A percentile compares a stretch with the other conserved stretches of the same genome.
Conservation (phyloP, 2,888 invertebrate species). For the Xiphydria camelus region DNA sequence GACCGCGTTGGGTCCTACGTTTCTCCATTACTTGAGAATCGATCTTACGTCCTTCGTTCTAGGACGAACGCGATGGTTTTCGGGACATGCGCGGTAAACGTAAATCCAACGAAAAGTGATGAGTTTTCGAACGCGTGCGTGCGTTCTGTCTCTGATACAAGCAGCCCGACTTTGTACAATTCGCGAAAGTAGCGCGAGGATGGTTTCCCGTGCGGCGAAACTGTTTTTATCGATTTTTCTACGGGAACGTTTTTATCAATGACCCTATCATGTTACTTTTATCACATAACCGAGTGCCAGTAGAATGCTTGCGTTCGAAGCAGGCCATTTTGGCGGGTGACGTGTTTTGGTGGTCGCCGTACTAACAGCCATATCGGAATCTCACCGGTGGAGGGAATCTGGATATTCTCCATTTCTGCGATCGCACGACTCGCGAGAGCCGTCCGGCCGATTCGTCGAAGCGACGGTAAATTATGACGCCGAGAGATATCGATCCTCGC, state of each 20-base stretch:
- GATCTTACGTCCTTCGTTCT: too few species aligned
- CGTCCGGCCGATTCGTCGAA: slow-evolving; percentile 1
- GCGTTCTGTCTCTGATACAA: too few species aligned
- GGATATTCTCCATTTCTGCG: neutral
- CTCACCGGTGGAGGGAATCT: neutral
- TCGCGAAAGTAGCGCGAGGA: too few species aligned
- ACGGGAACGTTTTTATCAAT: neutral
- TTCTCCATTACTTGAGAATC: too few species aligned
- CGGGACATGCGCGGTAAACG: too few species aligned
- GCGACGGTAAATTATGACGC: slow-evolving; percentile 7
- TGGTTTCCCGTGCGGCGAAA: too few species aligned
- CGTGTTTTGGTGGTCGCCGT: slow-evolving; percentile 31
- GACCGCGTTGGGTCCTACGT: too few species aligned
- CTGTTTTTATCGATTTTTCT: too few species aligned
- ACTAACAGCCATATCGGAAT: slow-evolving; percentile 30
- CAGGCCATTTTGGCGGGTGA: slow-evolving; percentile 45
- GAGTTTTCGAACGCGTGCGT: too few species aligned
- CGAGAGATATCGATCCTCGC: slow-evolving; percentile 14
- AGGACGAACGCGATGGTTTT: too few species aligned
- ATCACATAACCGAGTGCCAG: slow-evolving; percentile 3
- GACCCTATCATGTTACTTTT: slow-evolving; percentile 8
- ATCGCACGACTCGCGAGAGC: slow-evolving; percentile 1
- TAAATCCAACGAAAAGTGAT: too few species aligned
- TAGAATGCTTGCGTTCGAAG: slow-evolving; percentile 18
- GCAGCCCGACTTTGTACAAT: too few species aligned